These are phyloP conservation scores for Novumbra hubbsi DNA, from an alignment of 2,797 vertebrate species.

Conservation along the genomic window DNA sequence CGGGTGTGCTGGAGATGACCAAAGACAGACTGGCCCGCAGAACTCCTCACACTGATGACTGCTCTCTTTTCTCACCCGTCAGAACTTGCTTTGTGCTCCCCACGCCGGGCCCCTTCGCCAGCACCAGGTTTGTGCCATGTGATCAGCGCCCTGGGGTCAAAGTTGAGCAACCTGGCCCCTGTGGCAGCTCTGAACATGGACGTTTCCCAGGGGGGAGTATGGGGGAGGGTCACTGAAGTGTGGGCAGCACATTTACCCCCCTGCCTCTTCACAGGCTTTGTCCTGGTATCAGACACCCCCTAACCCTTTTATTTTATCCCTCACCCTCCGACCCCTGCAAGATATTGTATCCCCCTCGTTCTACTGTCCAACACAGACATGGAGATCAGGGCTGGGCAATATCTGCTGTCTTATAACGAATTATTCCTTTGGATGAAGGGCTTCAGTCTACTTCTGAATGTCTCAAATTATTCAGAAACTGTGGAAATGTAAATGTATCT, in stretches of 20 bases:
- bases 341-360: too few species aligned
- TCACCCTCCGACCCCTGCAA: not conserved
- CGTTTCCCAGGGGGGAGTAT: conserved; percentile 41
- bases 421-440: not conserved
- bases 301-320: not conserved
- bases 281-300: conserved; percentile 25
- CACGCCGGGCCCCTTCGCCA: conserved; percentile 66
- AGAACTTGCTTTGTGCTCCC: conserved; percentile 76
- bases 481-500: too few species aligned
- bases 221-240: conserved; percentile 41
- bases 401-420: not conserved
- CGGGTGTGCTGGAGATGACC: conserved; percentile 2
- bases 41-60: conserved; percentile 59
- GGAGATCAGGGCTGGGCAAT: not conserved
- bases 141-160: conserved; percentile 46
- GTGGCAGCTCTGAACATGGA: conserved; percentile 59
- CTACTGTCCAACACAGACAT: not conserved
- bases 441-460: not conserved
- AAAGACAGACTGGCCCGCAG: conserved; percentile 9
- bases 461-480: not conserved
- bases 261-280: conserved; percentile 13
- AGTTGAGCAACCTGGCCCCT: conserved; percentile 42
- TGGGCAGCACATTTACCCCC: conserved; percentile 42
- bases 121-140: conserved; percentile 73
- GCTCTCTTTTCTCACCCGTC: conserved; percentile 72